These are phyloP conservation scores for Cerceris ruficornis DNA, from an alignment of 2,888 invertebrate species.

Conservation along the genomic window DNA sequence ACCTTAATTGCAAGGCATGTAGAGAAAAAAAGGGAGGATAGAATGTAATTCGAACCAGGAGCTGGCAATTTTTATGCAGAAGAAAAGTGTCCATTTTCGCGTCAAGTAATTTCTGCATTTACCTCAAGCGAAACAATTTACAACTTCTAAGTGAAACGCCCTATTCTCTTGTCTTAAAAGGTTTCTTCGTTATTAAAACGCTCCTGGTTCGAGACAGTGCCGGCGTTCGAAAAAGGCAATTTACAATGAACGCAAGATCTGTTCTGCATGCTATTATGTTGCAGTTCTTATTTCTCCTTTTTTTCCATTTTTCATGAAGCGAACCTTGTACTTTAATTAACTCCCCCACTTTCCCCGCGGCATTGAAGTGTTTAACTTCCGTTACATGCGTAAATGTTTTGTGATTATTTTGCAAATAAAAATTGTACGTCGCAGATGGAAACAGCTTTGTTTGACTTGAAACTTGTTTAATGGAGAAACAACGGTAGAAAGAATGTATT, in stretches of 20 bases:
- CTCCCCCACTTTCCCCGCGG: background rate
- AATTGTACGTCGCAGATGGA: background rate
- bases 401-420: no score
- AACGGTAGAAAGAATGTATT: no score
- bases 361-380: background rate
- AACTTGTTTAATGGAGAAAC: no score
- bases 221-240: constrained; percentile 13
- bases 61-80: background rate
- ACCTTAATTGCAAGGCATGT: background rate
- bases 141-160: background rate
- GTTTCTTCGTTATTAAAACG: constrained; percentile 16
- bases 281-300: background rate
- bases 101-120: constrained; percentile 25
- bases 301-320: constrained; percentile 17
- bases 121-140: constrained; percentile 6
- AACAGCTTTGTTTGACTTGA: background rate
- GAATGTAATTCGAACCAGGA: background rate
- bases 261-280: no score
- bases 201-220: constrained; percentile 30
- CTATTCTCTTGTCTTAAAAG: background rate
- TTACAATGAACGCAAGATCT: background rate
- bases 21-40: background rate
- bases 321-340: constrained; percentile 24
- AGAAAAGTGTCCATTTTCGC: constrained; percentile 9
- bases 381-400: no score